phyloP scores from a whole-genome alignment of 2,888 invertebrate species.

The Rhamphomyia laevipes region DNA sequence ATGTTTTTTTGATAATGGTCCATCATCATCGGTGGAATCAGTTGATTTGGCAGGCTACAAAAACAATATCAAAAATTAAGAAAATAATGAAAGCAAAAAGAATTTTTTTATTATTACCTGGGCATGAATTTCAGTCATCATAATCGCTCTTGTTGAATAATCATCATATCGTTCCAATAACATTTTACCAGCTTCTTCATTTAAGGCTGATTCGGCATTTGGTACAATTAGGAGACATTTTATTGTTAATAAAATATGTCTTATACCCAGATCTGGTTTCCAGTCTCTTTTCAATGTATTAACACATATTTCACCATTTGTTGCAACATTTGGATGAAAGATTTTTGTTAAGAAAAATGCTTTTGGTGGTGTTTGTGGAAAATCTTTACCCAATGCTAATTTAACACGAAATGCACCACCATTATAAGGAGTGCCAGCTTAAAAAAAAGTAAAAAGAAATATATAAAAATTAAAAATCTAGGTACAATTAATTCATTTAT shows the following conservation, averaged over 20 bases:
- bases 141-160: slow-evolving; percentile 76
- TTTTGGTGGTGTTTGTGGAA: slow-evolving; percentile 84
- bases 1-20: slow-evolving; percentile 73
- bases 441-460: slow-evolving; percentile 11
- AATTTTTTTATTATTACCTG: slow-evolving; percentile 40
- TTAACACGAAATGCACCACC: slow-evolving; percentile 84
- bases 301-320: slow-evolving; percentile 91
- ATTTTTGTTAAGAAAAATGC: slow-evolving; percentile 89
- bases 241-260: slow-evolving; percentile 84
- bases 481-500: too few relatives aligned
- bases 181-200: slow-evolving; percentile 92
- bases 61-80: not conserved
- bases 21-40: slow-evolving; percentile 43
- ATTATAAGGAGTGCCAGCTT: slow-evolving; percentile 84
- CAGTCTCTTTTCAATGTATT: slow-evolving; percentile 94
- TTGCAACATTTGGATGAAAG: slow-evolving; percentile 93
- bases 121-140: slow-evolving; percentile 88
- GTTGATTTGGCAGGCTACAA: slow-evolving; percentile 40
- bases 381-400: slow-evolving; percentile 81
- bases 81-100: not conserved
- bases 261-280: slow-evolving; percentile 90
- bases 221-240: slow-evolving; percentile 94
- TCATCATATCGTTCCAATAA: slow-evolving; percentile 86
- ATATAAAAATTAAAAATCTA: not conserved
- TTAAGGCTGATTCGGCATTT: slow-evolving; percentile 93